Conservation (phyloP, 2,797 vertebrate genomes). For the Sebastes steindachneri region DNA sequence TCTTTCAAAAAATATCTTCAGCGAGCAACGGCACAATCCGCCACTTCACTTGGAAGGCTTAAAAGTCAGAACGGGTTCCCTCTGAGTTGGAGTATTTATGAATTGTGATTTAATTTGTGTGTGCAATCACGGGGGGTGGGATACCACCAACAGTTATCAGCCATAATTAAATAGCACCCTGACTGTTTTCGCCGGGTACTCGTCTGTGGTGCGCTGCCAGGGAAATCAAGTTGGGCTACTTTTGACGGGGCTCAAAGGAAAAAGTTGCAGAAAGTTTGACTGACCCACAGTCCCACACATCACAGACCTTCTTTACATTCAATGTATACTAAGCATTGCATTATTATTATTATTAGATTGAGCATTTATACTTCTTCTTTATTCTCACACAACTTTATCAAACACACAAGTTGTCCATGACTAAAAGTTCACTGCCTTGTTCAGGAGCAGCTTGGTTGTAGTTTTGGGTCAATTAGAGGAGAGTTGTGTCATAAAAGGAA, state of each 20-base stretch:
- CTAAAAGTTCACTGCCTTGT: background rate
- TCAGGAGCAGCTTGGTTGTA: background rate
- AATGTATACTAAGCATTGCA: background rate
- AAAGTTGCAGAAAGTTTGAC: conserved; percentile 57
- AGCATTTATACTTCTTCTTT: background rate
- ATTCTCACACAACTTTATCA: background rate
- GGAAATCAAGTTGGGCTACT: conserved; percentile 53
- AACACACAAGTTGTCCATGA: background rate
- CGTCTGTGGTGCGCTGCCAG: conserved; percentile 52
- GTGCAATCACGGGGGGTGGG: conserved; percentile 62
- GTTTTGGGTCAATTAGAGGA: background rate
- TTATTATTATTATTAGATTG: no score
- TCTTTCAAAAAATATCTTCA: conserved; percentile 70
- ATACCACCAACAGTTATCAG: conserved; percentile 71
- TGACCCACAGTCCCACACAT: conserved; percentile 19
- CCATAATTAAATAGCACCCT: conserved; percentile 78
- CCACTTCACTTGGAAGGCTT: conserved; percentile 71
- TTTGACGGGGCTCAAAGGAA: conserved; percentile 50
- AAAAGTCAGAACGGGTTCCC: conserved; percentile 64
- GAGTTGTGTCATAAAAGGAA: no score
- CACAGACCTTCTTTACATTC: background rate
- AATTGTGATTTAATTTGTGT: conserved; percentile 75
- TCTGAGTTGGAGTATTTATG: conserved; percentile 71
- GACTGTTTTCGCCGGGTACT: conserved; percentile 47
- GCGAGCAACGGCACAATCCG: conserved; percentile 54